These are phyloP conservation scores for Bilobella aurantiaca DNA, from an alignment of 1,140 invertebrate genomes.

Conservation along the genomic window DNA sequence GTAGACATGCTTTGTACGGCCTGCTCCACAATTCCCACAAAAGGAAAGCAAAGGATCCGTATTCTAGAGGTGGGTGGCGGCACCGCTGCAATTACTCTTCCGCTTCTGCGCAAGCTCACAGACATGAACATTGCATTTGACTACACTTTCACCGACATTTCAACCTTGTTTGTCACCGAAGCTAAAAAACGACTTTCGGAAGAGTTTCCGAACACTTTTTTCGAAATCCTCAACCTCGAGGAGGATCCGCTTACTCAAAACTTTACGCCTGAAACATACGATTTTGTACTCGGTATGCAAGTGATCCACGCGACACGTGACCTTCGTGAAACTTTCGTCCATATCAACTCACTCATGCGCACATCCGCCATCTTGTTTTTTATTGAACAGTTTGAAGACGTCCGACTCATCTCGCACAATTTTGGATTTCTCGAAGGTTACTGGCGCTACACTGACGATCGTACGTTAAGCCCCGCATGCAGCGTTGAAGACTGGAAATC, in stretches of 20 bases:
- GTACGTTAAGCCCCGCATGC: background rate
- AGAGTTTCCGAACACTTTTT: conserved; percentile 1
- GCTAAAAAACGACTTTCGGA: conserved; percentile 9
- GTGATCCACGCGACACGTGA: conserved; percentile 15
- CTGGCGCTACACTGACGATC: conserved; percentile 3
- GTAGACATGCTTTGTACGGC: background rate
- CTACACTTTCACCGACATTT: conserved; percentile 18
- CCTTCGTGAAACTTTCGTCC: background rate
- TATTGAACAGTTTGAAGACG: background rate
- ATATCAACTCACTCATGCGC: background rate
- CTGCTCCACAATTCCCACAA: background rate
- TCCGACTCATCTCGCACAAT: background rate
- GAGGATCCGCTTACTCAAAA: conserved; percentile 12
- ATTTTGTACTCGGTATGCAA: conserved; percentile 7
- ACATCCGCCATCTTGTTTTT: background rate
- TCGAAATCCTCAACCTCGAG: conserved; percentile 8
- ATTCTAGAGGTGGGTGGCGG: conserved; percentile 19
- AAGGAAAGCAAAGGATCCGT: background rate
- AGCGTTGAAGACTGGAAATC: background rate
- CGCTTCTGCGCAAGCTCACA: background rate
- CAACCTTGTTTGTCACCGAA: conserved; percentile 5
- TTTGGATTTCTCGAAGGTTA: conserved; percentile 10
- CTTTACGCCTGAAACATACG: conserved; percentile 11
- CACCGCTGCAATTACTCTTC: background rate
- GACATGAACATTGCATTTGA: background rate